These are phyloP conservation scores for Catonia carolina DNA, from an alignment of 2,888 invertebrate species.

Conservation along the genomic window DNA sequence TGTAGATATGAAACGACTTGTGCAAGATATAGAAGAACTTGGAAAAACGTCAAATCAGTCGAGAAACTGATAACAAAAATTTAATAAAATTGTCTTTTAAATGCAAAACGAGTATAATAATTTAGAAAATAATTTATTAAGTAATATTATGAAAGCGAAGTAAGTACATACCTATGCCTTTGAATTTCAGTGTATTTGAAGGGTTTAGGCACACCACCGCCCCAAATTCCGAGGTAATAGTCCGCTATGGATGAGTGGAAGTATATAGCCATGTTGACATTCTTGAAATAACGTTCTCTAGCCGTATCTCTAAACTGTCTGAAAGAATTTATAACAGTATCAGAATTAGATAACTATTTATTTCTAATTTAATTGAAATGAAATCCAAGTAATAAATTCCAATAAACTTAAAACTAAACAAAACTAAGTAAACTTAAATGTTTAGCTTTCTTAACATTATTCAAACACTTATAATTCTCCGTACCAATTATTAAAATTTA, in stretches of 20 bases:
- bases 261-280: conserved; percentile 93
- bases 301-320: conserved; percentile 93
- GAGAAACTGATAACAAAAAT: neutral
- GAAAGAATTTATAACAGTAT: conserved; percentile 21
- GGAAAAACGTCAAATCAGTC: too few species aligned
- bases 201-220: conserved; percentile 88
- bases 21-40: neutral
- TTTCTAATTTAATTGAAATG: neutral
- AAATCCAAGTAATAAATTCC: neutral
- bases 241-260: conserved; percentile 98
- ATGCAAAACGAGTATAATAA: too few species aligned
- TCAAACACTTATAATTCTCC: too few species aligned
- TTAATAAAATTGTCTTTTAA: too few species aligned
- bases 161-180: conserved; percentile 57
- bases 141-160: too few species aligned
- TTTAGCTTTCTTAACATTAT: too few species aligned
- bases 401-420: too few species aligned
- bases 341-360: neutral
- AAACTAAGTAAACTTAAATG: too few species aligned
- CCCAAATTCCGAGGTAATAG: conserved; percentile 96
- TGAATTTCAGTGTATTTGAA: conserved; percentile 97
- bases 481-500: too few species aligned
- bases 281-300: conserved; percentile 91
- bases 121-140: too few species aligned
- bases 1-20: too few species aligned